Evolutionary conservation across 2,113 vertebrate genomes (phyloP).

Genomic region (Pampusana beccarii): DNA sequence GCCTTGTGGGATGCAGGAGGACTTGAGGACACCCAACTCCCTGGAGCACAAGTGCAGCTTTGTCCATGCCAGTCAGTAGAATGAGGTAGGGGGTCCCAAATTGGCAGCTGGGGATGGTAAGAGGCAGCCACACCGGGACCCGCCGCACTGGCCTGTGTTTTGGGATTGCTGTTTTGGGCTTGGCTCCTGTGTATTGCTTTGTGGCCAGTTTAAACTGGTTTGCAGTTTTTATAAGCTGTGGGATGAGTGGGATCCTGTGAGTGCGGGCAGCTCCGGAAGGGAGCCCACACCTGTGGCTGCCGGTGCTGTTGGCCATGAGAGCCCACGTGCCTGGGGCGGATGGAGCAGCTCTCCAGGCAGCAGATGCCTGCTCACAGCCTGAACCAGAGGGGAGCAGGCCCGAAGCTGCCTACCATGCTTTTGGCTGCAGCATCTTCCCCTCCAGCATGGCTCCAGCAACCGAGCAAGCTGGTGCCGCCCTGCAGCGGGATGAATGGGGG

Average conservation of each 20-base stretch:
- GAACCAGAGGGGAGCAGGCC: background rate
- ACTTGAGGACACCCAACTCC: fast-evolving
- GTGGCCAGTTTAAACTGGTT: constrained; percentile 28
- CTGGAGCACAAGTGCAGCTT: background rate
- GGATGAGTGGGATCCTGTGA: background rate
- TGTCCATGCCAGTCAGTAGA: fast-evolving
- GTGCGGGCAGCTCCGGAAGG: background rate
- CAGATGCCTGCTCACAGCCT: background rate
- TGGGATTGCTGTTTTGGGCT: constrained; percentile 45
- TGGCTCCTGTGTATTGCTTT: background rate
- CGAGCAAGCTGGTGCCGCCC: background rate
- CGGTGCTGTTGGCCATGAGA: background rate
- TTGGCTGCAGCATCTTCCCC: constrained; percentile 41
- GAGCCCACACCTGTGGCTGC: background rate
- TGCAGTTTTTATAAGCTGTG: constrained; percentile 26
- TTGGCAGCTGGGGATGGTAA: background rate
- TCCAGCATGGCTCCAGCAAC: background rate
- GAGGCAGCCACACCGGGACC: background rate
- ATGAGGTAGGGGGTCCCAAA: background rate
- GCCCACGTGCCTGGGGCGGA: fast-evolving
- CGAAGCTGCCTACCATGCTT: background rate
- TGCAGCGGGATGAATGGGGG: background rate
- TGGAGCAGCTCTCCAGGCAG: fast-evolving
- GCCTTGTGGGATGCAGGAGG: background rate
- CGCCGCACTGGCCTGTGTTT: background rate